Conservation (phyloP, 2,113 vertebrate genomes). For the Syrmaticus mikado region DNA sequence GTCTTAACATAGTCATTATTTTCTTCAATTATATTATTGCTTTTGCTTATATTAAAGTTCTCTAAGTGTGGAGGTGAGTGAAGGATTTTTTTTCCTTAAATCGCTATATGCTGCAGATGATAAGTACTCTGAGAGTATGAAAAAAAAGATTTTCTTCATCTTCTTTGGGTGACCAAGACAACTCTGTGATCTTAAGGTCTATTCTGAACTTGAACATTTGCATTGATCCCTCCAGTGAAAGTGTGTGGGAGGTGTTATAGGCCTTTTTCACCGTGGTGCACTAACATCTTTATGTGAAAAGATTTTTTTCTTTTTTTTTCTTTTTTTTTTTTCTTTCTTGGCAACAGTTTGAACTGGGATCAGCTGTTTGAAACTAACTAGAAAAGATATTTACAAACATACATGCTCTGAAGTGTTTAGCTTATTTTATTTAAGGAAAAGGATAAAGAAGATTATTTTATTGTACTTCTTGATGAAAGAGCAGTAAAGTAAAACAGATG, state of each 20-base stretch:
- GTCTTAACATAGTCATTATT: background rate
- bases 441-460: slow-evolving; percentile 40
- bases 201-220: background rate
- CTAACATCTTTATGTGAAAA: background rate
- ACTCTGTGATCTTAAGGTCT: background rate
- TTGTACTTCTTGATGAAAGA: slow-evolving; percentile 31
- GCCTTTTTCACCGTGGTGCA: background rate
- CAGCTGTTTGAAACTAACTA: background rate
- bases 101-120: background rate
- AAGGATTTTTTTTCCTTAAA: background rate
- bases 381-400: background rate
- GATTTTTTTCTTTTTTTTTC: background rate
- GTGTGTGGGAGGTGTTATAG: background rate
- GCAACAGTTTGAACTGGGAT: background rate
- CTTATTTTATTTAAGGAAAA: slow-evolving; percentile 36
- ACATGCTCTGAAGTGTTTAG: background rate
- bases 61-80: background rate
- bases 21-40: background rate
- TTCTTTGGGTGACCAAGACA: background rate
- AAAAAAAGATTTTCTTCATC: background rate
- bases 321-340: background rate
- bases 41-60: background rate
- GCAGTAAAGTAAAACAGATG: background rate
- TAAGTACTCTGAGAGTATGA: background rate
- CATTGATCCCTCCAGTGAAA: background rate